Percentiles rank a stretch among this genome's conserved stretches.
Evolutionary conservation across 2,797 vertebrate species (phyloP).

Genomic region (Agapornis canus): DNA sequence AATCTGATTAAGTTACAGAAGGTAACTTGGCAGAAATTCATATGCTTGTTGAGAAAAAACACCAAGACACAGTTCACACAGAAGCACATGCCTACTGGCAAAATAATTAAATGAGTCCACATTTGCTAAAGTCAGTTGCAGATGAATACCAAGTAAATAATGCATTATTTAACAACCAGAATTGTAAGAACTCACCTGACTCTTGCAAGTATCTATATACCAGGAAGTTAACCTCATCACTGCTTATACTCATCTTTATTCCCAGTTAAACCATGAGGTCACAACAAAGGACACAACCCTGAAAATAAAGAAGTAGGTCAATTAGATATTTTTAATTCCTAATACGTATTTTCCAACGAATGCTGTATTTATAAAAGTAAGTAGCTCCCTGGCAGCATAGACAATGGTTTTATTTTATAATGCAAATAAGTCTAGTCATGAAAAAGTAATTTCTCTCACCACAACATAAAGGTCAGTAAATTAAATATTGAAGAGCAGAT

Average conservation of each 20-base stretch:
- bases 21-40: slow-evolving; percentile 53
- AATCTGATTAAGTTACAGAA: slow-evolving; percentile 50
- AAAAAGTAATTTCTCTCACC: slow-evolving; percentile 37
- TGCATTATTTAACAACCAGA: slow-evolving; percentile 19
- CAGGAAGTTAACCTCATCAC: slow-evolving; percentile 99
- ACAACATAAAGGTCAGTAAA: slow-evolving; percentile 45
- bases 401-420: slow-evolving; percentile 30
- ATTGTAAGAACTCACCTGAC: slow-evolving; percentile 88
- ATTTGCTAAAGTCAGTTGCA: slow-evolving; percentile 52
- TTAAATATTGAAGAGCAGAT: neutral
- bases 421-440: slow-evolving; percentile 33
- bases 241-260: slow-evolving; percentile 99
- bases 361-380: neutral
- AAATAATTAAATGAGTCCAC: slow-evolving; percentile 54
- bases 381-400: neutral
- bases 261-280: slow-evolving; percentile 99
- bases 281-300: slow-evolving; percentile 94
- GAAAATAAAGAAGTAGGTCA: slow-evolving; percentile 73
- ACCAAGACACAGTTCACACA: slow-evolving; percentile 32
- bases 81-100: slow-evolving; percentile 32
- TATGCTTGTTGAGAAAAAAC: slow-evolving; percentile 29
- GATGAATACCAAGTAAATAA: slow-evolving; percentile 58
- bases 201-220: slow-evolving; percentile 99
- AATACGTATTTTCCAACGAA: neutral
- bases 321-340: slow-evolving; percentile 59